Evolutionary conservation across 2,797 vertebrate species (phyloP).

Genomic region (Champsocephalus gunnari): DNA sequence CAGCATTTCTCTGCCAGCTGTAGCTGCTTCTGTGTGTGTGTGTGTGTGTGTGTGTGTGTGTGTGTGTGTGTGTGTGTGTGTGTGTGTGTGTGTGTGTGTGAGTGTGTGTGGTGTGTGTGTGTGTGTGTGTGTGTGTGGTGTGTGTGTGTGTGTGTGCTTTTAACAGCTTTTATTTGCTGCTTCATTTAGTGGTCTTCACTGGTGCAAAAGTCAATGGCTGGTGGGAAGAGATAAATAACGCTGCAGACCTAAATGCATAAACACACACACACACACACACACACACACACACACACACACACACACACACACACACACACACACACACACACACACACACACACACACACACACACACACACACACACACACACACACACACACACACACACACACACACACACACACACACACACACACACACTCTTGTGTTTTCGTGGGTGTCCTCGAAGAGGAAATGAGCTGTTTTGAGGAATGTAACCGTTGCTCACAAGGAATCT

Average conservation of each 20-base stretch:
- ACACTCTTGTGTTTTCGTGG: background rate
- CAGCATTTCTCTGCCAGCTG: constrained; percentile 72
- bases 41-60: constrained; percentile 4
- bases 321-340: constrained; percentile 1
- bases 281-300: constrained; percentile 8
- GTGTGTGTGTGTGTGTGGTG: constrained; percentile 1
- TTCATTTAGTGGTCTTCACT: constrained; percentile 59
- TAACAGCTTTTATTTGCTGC: constrained; percentile 48
- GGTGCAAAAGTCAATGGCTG: constrained; percentile 42
- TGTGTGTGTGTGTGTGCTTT: constrained; percentile 16
- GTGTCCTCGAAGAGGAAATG: constrained; percentile 10
- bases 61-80: constrained; percentile 5
- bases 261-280: background rate
- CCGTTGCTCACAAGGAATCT: background rate
- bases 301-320: constrained; percentile 4
- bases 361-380: constrained; percentile 2
- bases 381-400: too few relatives aligned
- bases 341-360: constrained; percentile 5
- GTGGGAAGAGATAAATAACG: constrained; percentile 53
- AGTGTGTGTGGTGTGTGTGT: constrained; percentile 8
- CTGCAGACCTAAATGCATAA: constrained; percentile 28
- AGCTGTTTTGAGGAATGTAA: constrained; percentile 7
- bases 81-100: background rate
- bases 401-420: background rate
- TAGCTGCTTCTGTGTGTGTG: constrained; percentile 8